These are phyloP conservation scores for Neotragus moschatus DNA, from an alignment of 2,113 vertebrate species.

Conservation along the genomic window DNA sequence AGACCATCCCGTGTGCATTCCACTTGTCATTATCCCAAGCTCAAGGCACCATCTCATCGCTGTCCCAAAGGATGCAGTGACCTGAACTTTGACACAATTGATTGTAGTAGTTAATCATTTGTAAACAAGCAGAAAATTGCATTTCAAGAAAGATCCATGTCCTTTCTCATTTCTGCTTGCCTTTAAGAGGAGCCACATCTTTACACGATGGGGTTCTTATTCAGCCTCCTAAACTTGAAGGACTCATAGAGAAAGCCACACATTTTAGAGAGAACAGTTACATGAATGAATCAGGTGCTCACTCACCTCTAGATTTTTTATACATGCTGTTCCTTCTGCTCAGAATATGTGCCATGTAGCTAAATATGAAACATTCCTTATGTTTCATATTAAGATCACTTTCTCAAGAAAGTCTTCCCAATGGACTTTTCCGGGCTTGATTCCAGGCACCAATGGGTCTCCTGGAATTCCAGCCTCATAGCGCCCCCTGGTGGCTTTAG, in stretches of 20 bases:
- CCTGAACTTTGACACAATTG: conserved; percentile 73
- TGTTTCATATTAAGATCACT: background rate
- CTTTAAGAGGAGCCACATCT: background rate
- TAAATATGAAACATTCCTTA: background rate
- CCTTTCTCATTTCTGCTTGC: background rate
- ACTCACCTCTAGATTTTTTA: background rate
- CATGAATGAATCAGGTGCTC: background rate
- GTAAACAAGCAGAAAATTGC: conserved; percentile 39
- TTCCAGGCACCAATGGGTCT: background rate
- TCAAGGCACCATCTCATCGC: background rate
- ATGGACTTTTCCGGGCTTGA: background rate
- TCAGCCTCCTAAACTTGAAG: background rate
- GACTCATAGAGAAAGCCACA: background rate
- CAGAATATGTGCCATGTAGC: background rate
- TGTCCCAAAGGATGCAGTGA: background rate
- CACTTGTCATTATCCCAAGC: background rate
- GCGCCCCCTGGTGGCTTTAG: background rate
- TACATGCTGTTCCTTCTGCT: background rate
- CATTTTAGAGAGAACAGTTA: background rate
- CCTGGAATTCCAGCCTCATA: background rate
- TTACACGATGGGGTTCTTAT: background rate
- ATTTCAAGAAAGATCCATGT: conserved; percentile 33
- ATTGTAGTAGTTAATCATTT: conserved; percentile 80
- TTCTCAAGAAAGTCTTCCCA: background rate
- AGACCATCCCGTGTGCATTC: background rate